Base-by-base conservation (phyloP, 2,888 invertebrate species). In the Caenorhabditis drosophilae region DNA sequence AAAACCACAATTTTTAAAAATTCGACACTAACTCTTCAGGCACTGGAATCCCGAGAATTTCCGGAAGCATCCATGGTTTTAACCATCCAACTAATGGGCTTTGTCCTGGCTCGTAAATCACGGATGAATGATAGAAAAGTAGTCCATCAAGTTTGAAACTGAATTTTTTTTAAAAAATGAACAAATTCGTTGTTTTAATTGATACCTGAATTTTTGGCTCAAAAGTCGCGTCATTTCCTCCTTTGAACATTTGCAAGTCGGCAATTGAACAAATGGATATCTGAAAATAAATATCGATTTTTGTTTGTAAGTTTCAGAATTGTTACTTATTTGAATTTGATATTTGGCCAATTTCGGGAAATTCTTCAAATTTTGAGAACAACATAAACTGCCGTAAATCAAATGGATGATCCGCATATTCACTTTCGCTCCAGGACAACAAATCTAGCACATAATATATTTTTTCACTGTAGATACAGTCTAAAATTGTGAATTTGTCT, bases 41-140 rank as follows among this genome's bases (percentile, higher is more conserved):
- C 12, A 73, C 49, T 1, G 55, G 35, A 11, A 81, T 74, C 11
- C 59, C 45, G 20, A 81, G 59, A 49, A 81, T 67, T 41, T 81
- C 82, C 1, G 80, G 78, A 16, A 83, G 46, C 83, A 83, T 83
- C 73, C 78, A 83, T 16, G 83, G 84, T 55, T 90, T 92, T 1
- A 97, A 86, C 96, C 96, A 97, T 1, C 90, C 90, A 1, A 95
- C 92, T 9, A 97, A 85, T 0, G 96, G 94, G 0, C 93, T 92
- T 47, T 88, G 85, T 2, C 92, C 92, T 50, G 89, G 86, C 7
- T 88, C 88, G 82, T 97, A 97, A 75, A 67, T 47, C 2, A 71
- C 89, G 64, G 89, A 87, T 77, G 90, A 90, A 85, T 96, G 93
- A 85, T 91, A 97, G 85, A 97, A 96, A 52, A 96, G 85, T 35